These are phyloP conservation scores for Bombus confusus DNA, from an alignment of 1,140 invertebrate genomes.

Conservation along the genomic window DNA sequence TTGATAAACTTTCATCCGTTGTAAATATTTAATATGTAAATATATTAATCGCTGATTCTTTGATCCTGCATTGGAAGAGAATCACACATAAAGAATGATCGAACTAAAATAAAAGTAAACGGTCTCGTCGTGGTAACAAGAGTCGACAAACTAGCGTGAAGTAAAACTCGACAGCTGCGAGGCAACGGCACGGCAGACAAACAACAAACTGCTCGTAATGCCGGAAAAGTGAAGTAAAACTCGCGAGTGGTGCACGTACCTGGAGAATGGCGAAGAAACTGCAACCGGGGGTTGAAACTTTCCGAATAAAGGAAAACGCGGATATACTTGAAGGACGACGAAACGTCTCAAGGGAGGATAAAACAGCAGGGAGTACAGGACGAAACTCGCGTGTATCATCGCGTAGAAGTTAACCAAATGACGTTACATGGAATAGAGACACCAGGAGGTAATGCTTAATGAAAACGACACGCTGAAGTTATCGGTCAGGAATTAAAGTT, in stretches of 20 bases:
- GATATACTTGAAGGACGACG: neutral
- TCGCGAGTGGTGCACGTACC: neutral
- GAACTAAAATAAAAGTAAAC: neutral
- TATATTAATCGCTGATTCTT: too few relatives aligned
- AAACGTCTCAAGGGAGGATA: neutral
- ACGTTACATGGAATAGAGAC: neutral
- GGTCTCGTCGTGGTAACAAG: neutral
- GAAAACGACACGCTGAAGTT: too few relatives aligned
- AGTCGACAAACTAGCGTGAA: constrained; percentile 8
- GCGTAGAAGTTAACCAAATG: neutral
- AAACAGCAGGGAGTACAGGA: neutral
- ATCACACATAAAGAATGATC: neutral
- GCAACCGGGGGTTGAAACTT: neutral
- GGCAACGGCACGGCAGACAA: neutral
- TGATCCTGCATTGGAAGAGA: too few relatives aligned
- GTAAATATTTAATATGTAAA: too few relatives aligned
- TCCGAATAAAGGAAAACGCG: neutral
- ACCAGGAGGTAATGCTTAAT: neutral
- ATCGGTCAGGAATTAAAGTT: too few relatives aligned
- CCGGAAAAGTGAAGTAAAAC: constrained; percentile 10
- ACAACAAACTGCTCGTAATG: constrained; percentile 26
- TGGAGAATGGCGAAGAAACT: neutral
- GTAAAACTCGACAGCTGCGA: neutral
- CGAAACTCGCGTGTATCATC: constrained; percentile 8
- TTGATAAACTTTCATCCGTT: too few relatives aligned